These are phyloP conservation scores for Thera britannica DNA, from an alignment of 2,888 invertebrate species.

Conservation along the genomic window DNA sequence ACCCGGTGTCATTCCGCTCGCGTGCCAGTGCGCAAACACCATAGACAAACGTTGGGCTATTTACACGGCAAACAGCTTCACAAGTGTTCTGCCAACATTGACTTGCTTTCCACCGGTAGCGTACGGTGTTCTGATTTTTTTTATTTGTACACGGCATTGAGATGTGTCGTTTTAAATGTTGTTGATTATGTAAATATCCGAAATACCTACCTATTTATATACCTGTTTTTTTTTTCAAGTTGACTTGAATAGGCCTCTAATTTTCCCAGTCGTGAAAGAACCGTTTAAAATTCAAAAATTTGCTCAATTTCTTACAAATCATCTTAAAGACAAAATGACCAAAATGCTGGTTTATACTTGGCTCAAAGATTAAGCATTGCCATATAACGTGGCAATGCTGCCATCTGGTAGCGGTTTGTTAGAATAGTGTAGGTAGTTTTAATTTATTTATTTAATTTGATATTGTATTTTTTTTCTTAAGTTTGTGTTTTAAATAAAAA, in stretches of 20 bases:
- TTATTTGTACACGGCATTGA: constrained; percentile 31
- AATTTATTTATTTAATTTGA: no score
- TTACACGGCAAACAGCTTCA: constrained; percentile 37
- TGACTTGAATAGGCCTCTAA: constrained; percentile 1
- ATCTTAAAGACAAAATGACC: no score
- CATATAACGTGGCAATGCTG: no score
- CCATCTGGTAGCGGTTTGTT: no score
- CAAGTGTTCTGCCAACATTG: constrained; percentile 49
- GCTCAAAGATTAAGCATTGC: no score
- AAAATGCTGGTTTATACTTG: no score
- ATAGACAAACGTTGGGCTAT: constrained; percentile 33
- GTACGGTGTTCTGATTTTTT: constrained; percentile 39
- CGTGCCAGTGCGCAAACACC: constrained; percentile 55
- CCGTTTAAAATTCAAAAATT: no score
- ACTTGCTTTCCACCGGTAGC: constrained; percentile 43
- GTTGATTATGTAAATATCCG: constrained; percentile 23
- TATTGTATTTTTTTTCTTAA: no score
- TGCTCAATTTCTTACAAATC: no score
- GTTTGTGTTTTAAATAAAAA: no score
- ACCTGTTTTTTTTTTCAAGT: constrained; percentile 2
- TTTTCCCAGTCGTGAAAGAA: not conserved
- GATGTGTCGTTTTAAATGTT: constrained; percentile 39
- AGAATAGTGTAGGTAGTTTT: no score
- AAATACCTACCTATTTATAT: not conserved
- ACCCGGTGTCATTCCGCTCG: constrained; percentile 50